Evolutionary conservation across 2,888 invertebrate species (phyloP), one percentile per base, ranked within the genome.

Genomic region (Hetaerina titia): DNA sequence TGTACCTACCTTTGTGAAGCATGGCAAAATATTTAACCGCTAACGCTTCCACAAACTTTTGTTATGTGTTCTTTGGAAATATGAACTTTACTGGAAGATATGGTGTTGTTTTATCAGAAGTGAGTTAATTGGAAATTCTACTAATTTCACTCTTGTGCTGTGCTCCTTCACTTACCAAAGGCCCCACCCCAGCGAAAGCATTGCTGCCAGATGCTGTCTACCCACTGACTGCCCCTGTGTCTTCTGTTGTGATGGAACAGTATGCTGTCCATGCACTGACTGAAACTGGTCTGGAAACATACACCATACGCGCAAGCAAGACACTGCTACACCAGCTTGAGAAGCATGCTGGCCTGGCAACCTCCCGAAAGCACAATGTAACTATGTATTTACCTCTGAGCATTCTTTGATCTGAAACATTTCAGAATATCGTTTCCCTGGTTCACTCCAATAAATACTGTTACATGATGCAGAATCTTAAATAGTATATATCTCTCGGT

Each of bases 221-320:
- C 96, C 98, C 98, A 7, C 98, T 98, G 95, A 98, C 98, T 0
- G 98, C 98, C 1, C 98, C 98, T 7, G 98, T 98, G 31, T 97
- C 97, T 95, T 97, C 97, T 96, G 97, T 98, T 64, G 97, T 97
- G 63, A 97, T 98, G 95, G 98, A 98, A 96, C 97, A 98, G 95
- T 97, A 97, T 63, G 88, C 88, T n/a, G 96, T 98, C n/a, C 98
- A 98, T 96, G 98, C 98, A 0, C 96, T 98, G 31, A 98, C 98
- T 0, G 98, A 98, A 95, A 98, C 98, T 95, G 98, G 98, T 0
- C 97, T 98, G 88, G 98, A 98, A 96, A 98, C 98, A 0, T 98
- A 98, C 96, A 98, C 98, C 0, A 97, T 98, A 56, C 97, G 98
- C 90, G 97, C 98, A 94, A 97, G 98, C 0, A 98, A 98, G 96